A percentile compares a stretch with the other conserved stretches of the same genome.
phyloP scores from a whole-genome alignment of 2,888 invertebrate species.

The Tetheella fluctuosa region DNA sequence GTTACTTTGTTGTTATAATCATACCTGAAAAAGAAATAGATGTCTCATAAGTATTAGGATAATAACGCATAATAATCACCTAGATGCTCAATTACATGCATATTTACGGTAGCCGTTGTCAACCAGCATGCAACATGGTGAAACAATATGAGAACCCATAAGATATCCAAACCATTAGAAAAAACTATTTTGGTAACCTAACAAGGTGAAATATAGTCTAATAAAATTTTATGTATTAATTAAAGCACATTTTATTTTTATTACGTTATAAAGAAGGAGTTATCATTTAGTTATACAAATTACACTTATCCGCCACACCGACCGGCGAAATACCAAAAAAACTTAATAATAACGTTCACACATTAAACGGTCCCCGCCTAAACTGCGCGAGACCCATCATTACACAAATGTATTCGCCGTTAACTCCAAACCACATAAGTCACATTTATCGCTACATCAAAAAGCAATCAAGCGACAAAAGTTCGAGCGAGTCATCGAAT shows the following conservation, averaged over 20 bases:
- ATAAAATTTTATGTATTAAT: conserved; percentile 7
- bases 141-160: not conserved
- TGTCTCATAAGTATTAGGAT: not conserved
- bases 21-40: conserved; percentile 3
- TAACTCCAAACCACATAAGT: conserved; percentile 78
- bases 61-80: not conserved
- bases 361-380: conserved; percentile 70
- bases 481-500: conserved; percentile 67
- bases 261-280: conserved; percentile 7
- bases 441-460: conserved; percentile 83
- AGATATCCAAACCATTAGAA: not conserved
- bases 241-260: not conserved
- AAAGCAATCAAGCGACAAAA: conserved; percentile 82
- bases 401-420: conserved; percentile 68
- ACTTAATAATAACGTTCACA: conserved; percentile 70
- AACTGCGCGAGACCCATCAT: conserved; percentile 73
- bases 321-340: conserved; percentile 42
- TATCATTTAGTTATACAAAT: conserved; percentile 25
- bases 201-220: not conserved
- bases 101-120: not conserved
- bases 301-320: conserved; percentile 30
- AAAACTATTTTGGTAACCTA: not conserved
- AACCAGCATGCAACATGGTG: not conserved
- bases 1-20: conserved; percentile 14
- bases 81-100: not conserved